A percentile compares a stretch with the other conserved stretches of the same genome.
phyloP scores from a whole-genome alignment of 2,797 vertebrate species.

The Halcyon leucocephala region DNA sequence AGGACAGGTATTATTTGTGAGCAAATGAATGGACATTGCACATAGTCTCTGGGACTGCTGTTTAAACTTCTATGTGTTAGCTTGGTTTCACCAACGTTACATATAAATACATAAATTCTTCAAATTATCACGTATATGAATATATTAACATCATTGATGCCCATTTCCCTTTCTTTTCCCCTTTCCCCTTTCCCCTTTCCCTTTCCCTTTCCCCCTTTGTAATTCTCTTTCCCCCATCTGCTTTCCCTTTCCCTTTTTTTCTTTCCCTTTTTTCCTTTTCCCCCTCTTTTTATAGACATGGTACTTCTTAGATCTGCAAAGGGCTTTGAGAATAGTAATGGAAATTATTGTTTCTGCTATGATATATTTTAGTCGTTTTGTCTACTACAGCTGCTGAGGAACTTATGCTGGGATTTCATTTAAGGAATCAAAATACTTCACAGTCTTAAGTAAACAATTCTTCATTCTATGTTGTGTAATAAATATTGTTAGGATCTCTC shows the following conservation, averaged over 20 bases:
- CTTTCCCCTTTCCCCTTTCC: neutral
- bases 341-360: neutral
- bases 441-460: neutral
- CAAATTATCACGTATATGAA: neutral
- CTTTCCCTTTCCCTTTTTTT: too few species aligned
- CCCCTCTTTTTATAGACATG: neutral
- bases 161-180: neutral
- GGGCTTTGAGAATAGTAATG: neutral
- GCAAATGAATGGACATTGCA: neutral
- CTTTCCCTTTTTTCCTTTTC: neutral
- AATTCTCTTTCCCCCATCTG: too few species aligned
- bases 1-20: neutral
- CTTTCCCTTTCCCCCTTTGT: too few species aligned
- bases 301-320: neutral
- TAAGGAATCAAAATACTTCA: neutral
- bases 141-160: neutral
- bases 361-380: neutral
- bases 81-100: neutral
- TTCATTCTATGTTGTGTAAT: neutral
- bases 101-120: neutral
- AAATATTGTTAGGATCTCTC: neutral
- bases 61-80: neutral
- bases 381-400: neutral
- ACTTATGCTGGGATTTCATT: neutral
- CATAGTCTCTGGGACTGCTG: neutral